Evolutionary conservation across 1,140 invertebrate species (phyloP), one percentile per base, ranked within the genome.

Genomic region (Drosophila repletoides): DNA sequence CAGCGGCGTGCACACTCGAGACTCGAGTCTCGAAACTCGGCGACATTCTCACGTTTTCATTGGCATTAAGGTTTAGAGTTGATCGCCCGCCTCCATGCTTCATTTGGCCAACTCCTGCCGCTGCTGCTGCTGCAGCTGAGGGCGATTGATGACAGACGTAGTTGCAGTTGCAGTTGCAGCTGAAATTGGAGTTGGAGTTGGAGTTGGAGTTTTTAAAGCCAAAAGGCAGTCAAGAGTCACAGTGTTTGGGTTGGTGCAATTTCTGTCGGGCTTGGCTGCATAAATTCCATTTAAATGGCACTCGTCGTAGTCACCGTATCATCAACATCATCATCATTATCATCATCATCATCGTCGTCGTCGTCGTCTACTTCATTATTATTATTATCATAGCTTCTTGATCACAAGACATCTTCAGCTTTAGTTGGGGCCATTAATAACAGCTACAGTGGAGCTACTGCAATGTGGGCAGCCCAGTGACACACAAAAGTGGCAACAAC

Each of bases 281-380:
- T 86, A 72, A 79, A 84, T 84, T 84, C 79, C 79, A 86, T 72
- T 84, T 84, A 84, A 86, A 84, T 84, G 79, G 75, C 79, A 84
- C 71, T 38, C 53, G 33, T 58, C 48, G 51, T 22, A n/a, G 46
- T 31, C 55, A 36, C 56, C 36, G 52, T 51, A 49, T 61, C 14
- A 38, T 41, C 49, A 49, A 10, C 68, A 64, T 63, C 56, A 56
- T 45, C 68, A 59, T 34, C 66, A 43, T 64, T 24, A 38, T 38
- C 56, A 46, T 17, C 55, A 58, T 21, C 45, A 68, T 58, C 45
- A 51, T 34, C 45, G n/a, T 53, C 53, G 48, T 45, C 41, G 41
- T 64, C 24, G n/a, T n/a, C 68, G 60, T 63, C 56, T 51, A 40
- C 68, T 55, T 34, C 66, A 43, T 64, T 24, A 38, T 38, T 52